Percentiles rank a stretch among this genome's conserved stretches.
Conservation (phyloP, 2,888 invertebrate species). For the Caradrina kadenii region DNA sequence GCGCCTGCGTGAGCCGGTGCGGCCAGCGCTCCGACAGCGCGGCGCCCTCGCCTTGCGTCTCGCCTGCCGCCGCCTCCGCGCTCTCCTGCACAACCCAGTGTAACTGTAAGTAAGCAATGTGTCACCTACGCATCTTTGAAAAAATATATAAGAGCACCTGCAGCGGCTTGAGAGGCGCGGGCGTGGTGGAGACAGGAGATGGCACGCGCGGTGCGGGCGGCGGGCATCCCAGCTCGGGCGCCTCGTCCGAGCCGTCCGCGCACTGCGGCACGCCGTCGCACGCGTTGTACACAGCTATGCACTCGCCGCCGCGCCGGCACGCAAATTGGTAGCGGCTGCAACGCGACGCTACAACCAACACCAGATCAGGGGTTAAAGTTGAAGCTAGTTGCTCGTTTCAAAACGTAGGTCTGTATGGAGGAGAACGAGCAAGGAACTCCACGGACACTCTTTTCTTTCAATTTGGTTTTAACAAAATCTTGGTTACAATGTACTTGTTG, state of each 20-base stretch:
- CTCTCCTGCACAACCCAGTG: constrained; percentile 59
- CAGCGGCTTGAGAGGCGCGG: constrained; percentile 48
- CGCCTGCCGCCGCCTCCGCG: constrained; percentile 41
- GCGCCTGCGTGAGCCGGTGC: constrained; percentile 85
- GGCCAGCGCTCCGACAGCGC: constrained; percentile 78
- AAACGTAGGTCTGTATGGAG: too few species aligned
- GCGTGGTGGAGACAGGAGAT: constrained; percentile 45
- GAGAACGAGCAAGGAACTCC: too few species aligned
- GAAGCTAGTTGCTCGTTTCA: too few species aligned
- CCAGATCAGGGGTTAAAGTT: too few species aligned
- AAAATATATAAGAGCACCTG: constrained; percentile 44
- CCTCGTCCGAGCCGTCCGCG: constrained; percentile 97
- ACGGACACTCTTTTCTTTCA: too few species aligned
- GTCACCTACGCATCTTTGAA: too few species aligned
- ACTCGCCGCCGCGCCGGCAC: constrained; percentile 96
- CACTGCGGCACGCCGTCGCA: constrained; percentile 98
- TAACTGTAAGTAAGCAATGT: constrained; percentile 4
- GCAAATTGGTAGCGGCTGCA: constrained; percentile 97
- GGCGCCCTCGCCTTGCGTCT: constrained; percentile 47
- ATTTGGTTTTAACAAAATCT: too few species aligned
- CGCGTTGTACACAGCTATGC: constrained; percentile 98
- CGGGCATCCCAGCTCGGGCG: constrained; percentile 94
- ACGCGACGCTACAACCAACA: constrained; percentile 74
- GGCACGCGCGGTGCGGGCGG: constrained; percentile 87
- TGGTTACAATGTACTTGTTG: too few species aligned